These are phyloP conservation scores for Antedon bifida DNA, from an alignment of 35 echinoderm and acorn worm genomes.

Conservation along the genomic window DNA sequence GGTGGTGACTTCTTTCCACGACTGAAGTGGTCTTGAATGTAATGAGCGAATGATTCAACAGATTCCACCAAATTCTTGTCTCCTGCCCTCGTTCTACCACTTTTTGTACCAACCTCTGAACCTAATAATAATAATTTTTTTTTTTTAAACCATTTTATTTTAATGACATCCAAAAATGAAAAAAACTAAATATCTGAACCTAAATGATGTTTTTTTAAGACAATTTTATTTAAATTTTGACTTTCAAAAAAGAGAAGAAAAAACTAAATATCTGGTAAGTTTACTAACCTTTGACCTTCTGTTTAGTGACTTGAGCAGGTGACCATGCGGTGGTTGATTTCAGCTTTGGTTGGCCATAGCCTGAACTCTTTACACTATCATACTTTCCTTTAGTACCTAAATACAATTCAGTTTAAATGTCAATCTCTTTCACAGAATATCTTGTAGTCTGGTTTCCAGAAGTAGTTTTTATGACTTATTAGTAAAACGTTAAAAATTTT, in stretches of 20 bases:
- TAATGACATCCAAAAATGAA: too few species aligned
- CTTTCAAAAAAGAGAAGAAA: too few species aligned
- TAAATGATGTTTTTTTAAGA: too few species aligned
- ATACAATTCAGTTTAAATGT: neutral
- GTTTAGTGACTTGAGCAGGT: conserved; percentile 59
- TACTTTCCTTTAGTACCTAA: conserved; percentile 12
- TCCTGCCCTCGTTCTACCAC: neutral
- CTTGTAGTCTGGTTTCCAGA: too few species aligned
- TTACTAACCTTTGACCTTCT: conserved; percentile 51
- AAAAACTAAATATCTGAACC: too few species aligned
- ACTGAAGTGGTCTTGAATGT: conserved; percentile 86
- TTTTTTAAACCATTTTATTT: too few species aligned
- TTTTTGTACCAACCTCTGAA: neutral
- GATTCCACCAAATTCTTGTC: conserved; percentile 57
- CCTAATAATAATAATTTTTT: neutral
- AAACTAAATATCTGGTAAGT: neutral
- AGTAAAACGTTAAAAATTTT: too few species aligned
- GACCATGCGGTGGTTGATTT: conserved; percentile 50
- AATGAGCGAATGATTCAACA: conserved; percentile 93
- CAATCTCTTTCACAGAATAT: too few species aligned
- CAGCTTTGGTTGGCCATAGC: conserved; percentile 40
- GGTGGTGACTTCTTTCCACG: conserved; percentile 35
- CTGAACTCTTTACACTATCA: conserved; percentile 63
- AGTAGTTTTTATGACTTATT: too few species aligned
- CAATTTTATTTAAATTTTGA: too few species aligned